Percentiles rank a stretch among this genome's conserved stretches.
These are phyloP conservation scores for Calliopsis andreniformis DNA, from an alignment of 1,140 invertebrate species.

Conservation along the genomic window DNA sequence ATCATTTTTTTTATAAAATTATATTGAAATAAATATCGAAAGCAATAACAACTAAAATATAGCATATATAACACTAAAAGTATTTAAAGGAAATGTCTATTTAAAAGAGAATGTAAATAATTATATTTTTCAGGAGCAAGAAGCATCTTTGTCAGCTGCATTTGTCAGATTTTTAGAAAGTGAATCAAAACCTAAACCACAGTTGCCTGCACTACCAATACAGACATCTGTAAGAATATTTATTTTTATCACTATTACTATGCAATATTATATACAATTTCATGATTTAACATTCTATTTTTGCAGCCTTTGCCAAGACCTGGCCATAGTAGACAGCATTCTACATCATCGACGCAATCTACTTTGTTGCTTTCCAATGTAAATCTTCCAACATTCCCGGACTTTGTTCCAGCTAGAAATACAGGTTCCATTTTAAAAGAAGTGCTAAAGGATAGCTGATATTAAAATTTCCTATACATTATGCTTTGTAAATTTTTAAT, in stretches of 20 bases:
- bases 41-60: too few relatives aligned
- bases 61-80: too few relatives aligned
- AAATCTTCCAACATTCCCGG: constrained; percentile 83
- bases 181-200: constrained; percentile 88
- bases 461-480: constrained; percentile 63
- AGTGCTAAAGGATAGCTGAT: constrained; percentile 86
- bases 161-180: constrained; percentile 95
- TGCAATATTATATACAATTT: constrained; percentile 5
- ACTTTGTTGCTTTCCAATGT: constrained; percentile 83
- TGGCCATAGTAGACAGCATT: constrained; percentile 55
- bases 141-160: constrained; percentile 89
- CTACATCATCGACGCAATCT: constrained; percentile 77
- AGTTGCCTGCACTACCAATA: constrained; percentile 84
- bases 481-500: constrained; percentile 22
- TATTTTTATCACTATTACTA: not conserved
- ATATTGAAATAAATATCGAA: not conserved
- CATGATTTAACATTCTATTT: constrained; percentile 31
- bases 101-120: not conserved
- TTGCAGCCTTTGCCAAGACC: constrained; percentile 66
- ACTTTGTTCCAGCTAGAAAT: constrained; percentile 85
- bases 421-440: constrained; percentile 87
- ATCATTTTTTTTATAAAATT: not conserved
- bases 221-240: constrained; percentile 71
- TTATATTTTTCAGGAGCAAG: constrained; percentile 72
- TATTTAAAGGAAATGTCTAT: not conserved